A percentile compares a stretch with the other conserved stretches of the same genome.
These are phyloP conservation scores for Mechanitis mazaeus DNA, from an alignment of 2,888 invertebrate species.

Conservation along the genomic window DNA sequence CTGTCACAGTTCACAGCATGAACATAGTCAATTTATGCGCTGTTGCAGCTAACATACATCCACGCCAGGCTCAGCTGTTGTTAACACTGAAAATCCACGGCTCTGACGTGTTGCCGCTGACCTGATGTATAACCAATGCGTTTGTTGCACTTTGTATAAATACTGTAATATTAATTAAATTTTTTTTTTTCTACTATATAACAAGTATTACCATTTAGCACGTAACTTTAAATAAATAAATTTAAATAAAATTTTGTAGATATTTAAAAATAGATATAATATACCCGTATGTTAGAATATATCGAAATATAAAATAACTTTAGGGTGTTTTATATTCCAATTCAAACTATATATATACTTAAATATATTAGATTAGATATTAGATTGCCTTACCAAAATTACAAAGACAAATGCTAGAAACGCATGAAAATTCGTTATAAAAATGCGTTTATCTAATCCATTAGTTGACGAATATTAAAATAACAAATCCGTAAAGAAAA, in stretches of 20 bases:
- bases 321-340: too few relatives aligned
- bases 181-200: too few relatives aligned
- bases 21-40: slow-evolving; percentile 36
- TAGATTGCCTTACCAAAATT: too few relatives aligned
- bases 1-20: slow-evolving; percentile 62
- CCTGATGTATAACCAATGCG: slow-evolving; percentile 15
- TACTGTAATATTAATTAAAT: not conserved
- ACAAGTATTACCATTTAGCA: too few relatives aligned
- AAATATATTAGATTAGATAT: too few relatives aligned
- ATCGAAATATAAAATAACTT: too few relatives aligned
- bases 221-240: too few relatives aligned
- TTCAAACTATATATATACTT: too few relatives aligned
- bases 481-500: slow-evolving; percentile 22
- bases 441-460: slow-evolving; percentile 10
- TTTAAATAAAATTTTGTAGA: too few relatives aligned
- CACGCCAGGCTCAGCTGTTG: slow-evolving; percentile 24
- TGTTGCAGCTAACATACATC: slow-evolving; percentile 22
- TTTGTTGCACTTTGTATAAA: slow-evolving; percentile 4
- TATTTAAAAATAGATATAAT: too few relatives aligned
- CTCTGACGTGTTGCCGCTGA: slow-evolving; percentile 20
- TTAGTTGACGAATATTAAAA: slow-evolving; percentile 25
- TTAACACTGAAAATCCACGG: slow-evolving; percentile 24
- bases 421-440: not conserved
- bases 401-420: too few relatives aligned
- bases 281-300: too few relatives aligned